Conservation (phyloP, 2,113 vertebrate species). For the Phalacrocorax brasilianus region DNA sequence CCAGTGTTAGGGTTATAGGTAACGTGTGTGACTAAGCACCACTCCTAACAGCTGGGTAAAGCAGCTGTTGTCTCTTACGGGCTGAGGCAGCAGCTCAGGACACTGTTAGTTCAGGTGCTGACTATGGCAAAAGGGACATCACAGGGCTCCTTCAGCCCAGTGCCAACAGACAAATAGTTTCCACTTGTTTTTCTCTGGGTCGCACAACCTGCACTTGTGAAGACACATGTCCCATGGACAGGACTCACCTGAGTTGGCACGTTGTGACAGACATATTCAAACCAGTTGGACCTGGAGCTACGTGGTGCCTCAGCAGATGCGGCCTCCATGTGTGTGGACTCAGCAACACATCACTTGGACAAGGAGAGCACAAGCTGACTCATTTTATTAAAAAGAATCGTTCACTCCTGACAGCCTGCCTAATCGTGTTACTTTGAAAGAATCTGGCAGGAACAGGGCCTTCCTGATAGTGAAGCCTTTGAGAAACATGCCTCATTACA, state of each 20-base stretch:
- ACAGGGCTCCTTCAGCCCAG: accelerated
- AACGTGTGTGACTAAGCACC: not conserved
- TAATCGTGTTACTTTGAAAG: not conserved
- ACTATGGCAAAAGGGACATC: not conserved
- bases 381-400: not conserved
- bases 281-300: not conserved
- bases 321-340: accelerated
- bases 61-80: accelerated
- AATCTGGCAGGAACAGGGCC: conserved; percentile 15
- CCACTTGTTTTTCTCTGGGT: not conserved
- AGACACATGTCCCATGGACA: not conserved
- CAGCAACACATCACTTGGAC: not conserved
- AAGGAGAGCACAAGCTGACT: not conserved
- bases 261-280: not conserved
- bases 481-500: not conserved
- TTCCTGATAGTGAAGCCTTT: not conserved
- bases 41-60: not conserved
- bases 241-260: accelerated
- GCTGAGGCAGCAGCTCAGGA: not conserved
- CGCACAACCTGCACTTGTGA: not conserved
- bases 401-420: conserved; percentile 2
- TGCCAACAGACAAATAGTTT: not conserved
- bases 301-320: accelerated
- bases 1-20: accelerated
- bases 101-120: not conserved